Evolutionary conservation across 2,888 invertebrate genomes (phyloP).

Genomic region (Aromia moschata): DNA sequence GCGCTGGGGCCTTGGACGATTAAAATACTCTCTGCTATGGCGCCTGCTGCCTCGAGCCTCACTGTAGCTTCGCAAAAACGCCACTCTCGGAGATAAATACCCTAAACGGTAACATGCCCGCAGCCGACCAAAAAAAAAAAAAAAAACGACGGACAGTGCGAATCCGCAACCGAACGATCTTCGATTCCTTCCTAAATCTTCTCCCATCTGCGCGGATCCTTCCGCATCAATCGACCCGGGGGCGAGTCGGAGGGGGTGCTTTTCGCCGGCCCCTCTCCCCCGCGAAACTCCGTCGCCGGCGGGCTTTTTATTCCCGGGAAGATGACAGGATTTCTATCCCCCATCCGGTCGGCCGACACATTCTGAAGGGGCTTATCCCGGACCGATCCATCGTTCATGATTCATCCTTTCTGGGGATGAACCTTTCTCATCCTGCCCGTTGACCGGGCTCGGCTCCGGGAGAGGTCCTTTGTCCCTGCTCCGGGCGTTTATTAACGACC

Average conservation of each 20-base stretch:
- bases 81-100: too few relatives aligned
- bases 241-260: too few relatives aligned
- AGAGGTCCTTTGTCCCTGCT: slow-evolving; percentile 40
- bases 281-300: slow-evolving; percentile 36
- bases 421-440: slow-evolving; percentile 56
- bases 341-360: slow-evolving; percentile 22
- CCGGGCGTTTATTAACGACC: slow-evolving; percentile 42
- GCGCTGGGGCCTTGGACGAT: too few relatives aligned
- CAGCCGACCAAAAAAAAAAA: too few relatives aligned
- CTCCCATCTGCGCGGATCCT: neutral
- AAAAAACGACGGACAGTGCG: too few relatives aligned
- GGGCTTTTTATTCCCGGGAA: slow-evolving; percentile 34
- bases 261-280: neutral
- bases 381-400: slow-evolving; percentile 59
- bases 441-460: slow-evolving; percentile 45
- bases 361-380: slow-evolving; percentile 57
- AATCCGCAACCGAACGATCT: neutral
- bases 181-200: neutral
- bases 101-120: too few relatives aligned
- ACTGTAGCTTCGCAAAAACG: too few relatives aligned
- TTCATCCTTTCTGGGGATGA: slow-evolving; percentile 60
- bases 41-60: too few relatives aligned
- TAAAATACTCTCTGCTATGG: too few relatives aligned
- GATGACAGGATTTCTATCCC: slow-evolving; percentile 35
- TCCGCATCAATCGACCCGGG: neutral